Percentiles rank a stretch among this genome's conserved stretches.
Conservation (phyloP, 2,113 vertebrate genomes). For the Serinus canaria region DNA sequence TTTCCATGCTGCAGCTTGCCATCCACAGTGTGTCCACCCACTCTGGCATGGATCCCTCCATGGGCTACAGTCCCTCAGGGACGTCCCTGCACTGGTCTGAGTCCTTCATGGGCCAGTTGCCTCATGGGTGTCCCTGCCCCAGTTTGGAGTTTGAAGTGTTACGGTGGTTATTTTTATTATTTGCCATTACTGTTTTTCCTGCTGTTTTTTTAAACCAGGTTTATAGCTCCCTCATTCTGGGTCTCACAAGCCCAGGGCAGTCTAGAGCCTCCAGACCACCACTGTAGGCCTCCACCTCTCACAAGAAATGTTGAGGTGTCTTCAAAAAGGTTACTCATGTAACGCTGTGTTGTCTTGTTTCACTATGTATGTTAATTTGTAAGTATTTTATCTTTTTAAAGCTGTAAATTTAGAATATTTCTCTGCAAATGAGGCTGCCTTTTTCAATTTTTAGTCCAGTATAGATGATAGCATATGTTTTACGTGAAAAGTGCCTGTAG, state of each 20-base stretch:
- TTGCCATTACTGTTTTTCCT: neutral
- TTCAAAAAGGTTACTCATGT: neutral
- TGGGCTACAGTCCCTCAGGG: neutral
- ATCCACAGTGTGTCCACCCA: neutral
- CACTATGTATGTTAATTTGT: neutral
- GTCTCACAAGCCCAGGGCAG: neutral
- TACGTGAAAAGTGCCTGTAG: neutral
- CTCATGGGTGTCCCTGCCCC: neutral
- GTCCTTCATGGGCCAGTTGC: neutral
- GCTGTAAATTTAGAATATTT: neutral
- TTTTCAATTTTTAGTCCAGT: neutral
- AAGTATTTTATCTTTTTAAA: neutral
- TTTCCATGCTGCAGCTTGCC: neutral
- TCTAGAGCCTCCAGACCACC: neutral
- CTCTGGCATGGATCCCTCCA: neutral
- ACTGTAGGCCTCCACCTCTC: neutral
- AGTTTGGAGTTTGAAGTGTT: neutral
- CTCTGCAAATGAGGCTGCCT: neutral
- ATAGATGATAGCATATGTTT: neutral
- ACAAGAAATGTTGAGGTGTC: neutral
- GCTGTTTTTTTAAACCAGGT: neutral
- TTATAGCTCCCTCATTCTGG: neutral
- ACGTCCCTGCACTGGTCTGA: fast-evolving
- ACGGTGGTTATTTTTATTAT: neutral
- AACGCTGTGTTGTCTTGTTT: neutral